A percentile compares a stretch with the other conserved stretches of the same genome.
Evolutionary conservation across 2,888 invertebrate genomes (phyloP).

Genomic region (Drosophila atripex): DNA sequence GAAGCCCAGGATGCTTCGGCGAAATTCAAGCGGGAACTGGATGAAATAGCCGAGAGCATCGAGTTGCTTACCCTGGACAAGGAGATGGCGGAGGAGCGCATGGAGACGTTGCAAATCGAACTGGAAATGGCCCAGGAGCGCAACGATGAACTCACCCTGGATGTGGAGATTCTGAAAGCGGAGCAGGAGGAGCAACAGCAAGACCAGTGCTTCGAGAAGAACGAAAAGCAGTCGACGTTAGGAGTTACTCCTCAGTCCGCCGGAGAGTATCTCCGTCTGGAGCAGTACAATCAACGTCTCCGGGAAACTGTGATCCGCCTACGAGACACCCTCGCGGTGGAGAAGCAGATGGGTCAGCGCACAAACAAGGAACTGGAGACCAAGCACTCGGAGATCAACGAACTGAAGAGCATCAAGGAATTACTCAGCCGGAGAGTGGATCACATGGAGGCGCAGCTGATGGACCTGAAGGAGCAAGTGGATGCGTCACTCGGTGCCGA

Average conservation of each 20-base stretch:
- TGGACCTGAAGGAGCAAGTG: slow-evolving; percentile 96
- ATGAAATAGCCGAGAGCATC: slow-evolving; percentile 95
- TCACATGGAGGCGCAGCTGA: slow-evolving; percentile 93
- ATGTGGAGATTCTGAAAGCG: slow-evolving; percentile 91
- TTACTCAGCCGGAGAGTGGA: slow-evolving; percentile 90
- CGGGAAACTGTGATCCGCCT: slow-evolving; percentile 96
- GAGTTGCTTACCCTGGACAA: slow-evolving; percentile 99
- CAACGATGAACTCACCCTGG: slow-evolving; percentile 94
- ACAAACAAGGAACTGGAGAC: slow-evolving; percentile 95
- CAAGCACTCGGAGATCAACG: slow-evolving; percentile 92
- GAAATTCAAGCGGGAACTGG: slow-evolving; percentile 94
- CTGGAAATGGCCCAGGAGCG: slow-evolving; percentile 94
- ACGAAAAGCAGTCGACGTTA: slow-evolving; percentile 53
- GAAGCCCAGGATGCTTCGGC: slow-evolving; percentile 94
- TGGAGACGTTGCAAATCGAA: slow-evolving; percentile 92
- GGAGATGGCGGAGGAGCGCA: slow-evolving; percentile 99
- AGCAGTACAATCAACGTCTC: slow-evolving; percentile 96
- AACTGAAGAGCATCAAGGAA: slow-evolving; percentile 93
- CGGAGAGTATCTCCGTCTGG: slow-evolving; percentile 90
- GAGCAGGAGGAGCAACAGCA: slow-evolving; percentile 87
- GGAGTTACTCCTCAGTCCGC: slow-evolving; percentile 81
- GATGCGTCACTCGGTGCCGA: slow-evolving; percentile 99
- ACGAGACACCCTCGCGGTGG: slow-evolving; percentile 96
- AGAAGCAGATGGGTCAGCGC: slow-evolving; percentile 95
- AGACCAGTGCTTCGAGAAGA: slow-evolving; percentile 49